Percentiles rank a stretch among this genome's conserved stretches.
Conservation (phyloP, 2,888 invertebrate species). For the Julus scanicus region DNA sequence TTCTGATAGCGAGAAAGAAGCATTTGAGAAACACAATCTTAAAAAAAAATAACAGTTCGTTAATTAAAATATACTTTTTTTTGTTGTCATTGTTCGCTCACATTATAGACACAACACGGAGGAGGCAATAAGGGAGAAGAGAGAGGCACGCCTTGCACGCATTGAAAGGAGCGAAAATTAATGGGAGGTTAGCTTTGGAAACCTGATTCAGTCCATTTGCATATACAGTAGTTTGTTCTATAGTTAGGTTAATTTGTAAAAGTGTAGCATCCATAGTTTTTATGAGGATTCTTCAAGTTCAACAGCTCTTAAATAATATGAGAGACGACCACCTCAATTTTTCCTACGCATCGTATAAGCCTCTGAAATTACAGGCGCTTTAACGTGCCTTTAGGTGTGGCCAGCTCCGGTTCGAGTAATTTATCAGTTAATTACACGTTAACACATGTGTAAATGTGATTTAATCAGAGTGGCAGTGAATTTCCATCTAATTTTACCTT, state of each 20-base stretch:
- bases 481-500: conserved; percentile 35
- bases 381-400: conserved; percentile 49
- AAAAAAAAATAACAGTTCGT: conserved; percentile 12
- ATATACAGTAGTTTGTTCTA: conserved; percentile 31
- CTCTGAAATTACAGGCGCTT: conserved; percentile 27
- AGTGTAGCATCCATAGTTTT: neutral
- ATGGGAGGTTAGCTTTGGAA: conserved; percentile 10
- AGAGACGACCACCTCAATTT: conserved; percentile 16
- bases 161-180: neutral
- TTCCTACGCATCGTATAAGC: neutral
- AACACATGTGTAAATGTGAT: conserved; percentile 50
- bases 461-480: conserved; percentile 46
- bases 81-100: conserved; percentile 14
- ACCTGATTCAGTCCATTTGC: conserved; percentile 20
- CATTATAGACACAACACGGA: conserved; percentile 22
- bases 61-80: conserved; percentile 35
- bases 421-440: conserved; percentile 52
- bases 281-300: conserved; percentile 35
- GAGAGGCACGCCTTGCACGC: conserved; percentile 11
- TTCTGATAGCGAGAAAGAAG: conserved; percentile 12
- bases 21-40: neutral
- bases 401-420: conserved; percentile 41
- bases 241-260: conserved; percentile 37
- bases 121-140: neutral
- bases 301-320: conserved; percentile 39